Percentiles rank a stretch among this genome's conserved stretches.
phyloP scores from a whole-genome alignment of 2,888 invertebrate genomes.

The Paralinhomoeus sp. region DNA sequence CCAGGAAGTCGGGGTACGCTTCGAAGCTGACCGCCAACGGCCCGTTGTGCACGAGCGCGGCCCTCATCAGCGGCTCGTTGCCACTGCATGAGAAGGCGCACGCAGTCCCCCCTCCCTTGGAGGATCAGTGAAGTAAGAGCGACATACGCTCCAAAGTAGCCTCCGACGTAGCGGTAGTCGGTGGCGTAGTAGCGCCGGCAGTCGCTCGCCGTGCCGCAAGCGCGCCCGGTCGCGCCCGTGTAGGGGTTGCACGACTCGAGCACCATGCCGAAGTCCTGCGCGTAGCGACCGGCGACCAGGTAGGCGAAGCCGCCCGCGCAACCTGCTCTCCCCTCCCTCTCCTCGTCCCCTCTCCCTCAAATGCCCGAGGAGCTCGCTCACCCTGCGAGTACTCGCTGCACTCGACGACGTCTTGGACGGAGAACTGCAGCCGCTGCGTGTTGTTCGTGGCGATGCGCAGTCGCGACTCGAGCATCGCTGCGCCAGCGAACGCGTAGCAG shows the following conservation, averaged over 20 bases:
- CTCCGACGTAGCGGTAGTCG: slow-evolving; percentile 32
- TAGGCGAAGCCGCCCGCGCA: slow-evolving; percentile 29
- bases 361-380: slow-evolving; percentile 7
- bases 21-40: slow-evolving; percentile 31
- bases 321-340: too few relatives aligned
- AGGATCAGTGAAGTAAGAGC: not conserved
- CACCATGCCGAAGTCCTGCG: slow-evolving; percentile 29
- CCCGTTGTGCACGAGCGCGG: slow-evolving; percentile 29
- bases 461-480: slow-evolving; percentile 32
- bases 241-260: slow-evolving; percentile 32
- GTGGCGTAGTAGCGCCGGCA: slow-evolving; percentile 30
- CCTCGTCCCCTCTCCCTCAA: too few relatives aligned
- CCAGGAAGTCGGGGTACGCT: slow-evolving; percentile 29
- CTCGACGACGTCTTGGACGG: slow-evolving; percentile 32
- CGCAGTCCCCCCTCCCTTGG: too few relatives aligned
- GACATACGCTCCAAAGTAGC: slow-evolving; percentile 30
- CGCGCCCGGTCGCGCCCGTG: slow-evolving; percentile 8
- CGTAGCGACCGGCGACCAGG: slow-evolving; percentile 26
- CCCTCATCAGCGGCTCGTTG: slow-evolving; percentile 30
- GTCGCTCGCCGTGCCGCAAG: slow-evolving; percentile 20
- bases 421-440: slow-evolving; percentile 25
- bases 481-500: slow-evolving; percentile 33
- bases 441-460: slow-evolving; percentile 30
- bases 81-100: too few relatives aligned
- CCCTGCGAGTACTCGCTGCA: slow-evolving; percentile 33